A percentile compares a stretch with the other conserved stretches of the same genome.
These are phyloP conservation scores for Sebastes reedi DNA, from an alignment of 2,797 vertebrate genomes.

Conservation along the genomic window DNA sequence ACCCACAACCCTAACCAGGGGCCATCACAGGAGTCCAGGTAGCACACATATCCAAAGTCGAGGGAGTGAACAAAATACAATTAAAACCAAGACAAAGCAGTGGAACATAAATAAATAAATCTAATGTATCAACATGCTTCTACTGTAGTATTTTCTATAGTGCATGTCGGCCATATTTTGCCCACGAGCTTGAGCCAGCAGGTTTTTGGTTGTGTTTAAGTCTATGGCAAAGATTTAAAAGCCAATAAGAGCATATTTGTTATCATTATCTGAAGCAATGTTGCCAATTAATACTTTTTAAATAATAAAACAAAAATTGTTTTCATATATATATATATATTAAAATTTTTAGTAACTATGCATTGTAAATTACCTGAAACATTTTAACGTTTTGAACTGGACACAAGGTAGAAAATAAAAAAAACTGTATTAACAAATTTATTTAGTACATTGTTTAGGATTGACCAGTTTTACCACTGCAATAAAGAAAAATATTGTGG, in stretches of 20 bases:
- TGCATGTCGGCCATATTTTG: conserved; percentile 28
- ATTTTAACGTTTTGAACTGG: conserved; percentile 40
- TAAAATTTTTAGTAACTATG: neutral
- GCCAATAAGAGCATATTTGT: neutral
- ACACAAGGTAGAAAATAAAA: conserved; percentile 7
- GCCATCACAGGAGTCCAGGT: conserved; percentile 46
- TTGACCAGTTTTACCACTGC: conserved; percentile 20
- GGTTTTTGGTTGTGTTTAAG: conserved; percentile 13
- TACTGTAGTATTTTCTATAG: neutral
- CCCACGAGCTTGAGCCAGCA: conserved; percentile 42
- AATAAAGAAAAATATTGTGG: conserved; percentile 18
- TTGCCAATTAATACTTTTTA: neutral
- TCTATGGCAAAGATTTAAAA: conserved; percentile 25
- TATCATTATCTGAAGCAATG: neutral
- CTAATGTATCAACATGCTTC: conserved; percentile 36
- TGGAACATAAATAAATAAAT: neutral
- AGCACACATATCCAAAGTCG: conserved; percentile 28
- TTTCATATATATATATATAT: neutral
- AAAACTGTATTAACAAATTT: neutral
- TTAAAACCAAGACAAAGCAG: conserved; percentile 56
- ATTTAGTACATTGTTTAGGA: conserved; percentile 16
- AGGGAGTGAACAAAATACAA: conserved; percentile 63
- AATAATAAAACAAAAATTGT: neutral
- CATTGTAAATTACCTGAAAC: conserved; percentile 21
- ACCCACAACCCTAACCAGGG: conserved; percentile 79